These are phyloP conservation scores for Mayetiola destructor DNA, from an alignment of 2,888 invertebrate species.

Conservation along the genomic window DNA sequence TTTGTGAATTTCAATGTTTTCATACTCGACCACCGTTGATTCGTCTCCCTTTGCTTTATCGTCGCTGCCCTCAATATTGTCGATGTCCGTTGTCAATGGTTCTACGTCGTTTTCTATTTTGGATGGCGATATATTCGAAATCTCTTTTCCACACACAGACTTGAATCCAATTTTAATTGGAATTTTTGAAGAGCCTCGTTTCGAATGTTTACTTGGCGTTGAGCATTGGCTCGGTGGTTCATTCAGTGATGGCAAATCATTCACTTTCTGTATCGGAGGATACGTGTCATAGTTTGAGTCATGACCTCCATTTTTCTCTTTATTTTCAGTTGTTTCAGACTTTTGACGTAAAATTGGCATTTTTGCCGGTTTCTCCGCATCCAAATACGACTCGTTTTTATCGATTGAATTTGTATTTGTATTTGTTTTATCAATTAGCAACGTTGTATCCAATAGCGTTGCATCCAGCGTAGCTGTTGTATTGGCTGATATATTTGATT, in stretches of 20 bases:
- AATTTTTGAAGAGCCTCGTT: conserved; percentile 31
- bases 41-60: neutral
- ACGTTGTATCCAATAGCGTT: conserved; percentile 1
- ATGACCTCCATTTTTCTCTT: conserved; percentile 18
- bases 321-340: conserved; percentile 27
- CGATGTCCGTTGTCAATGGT: neutral
- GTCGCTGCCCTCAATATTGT: neutral
- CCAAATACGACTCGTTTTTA: too few relatives aligned
- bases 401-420: neutral
- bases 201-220: conserved; percentile 17
- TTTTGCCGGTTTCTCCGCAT: conserved; percentile 28
- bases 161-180: conserved; percentile 22
- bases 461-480: neutral
- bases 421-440: conserved; percentile 20
- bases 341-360: conserved; percentile 27
- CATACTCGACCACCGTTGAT: neutral
- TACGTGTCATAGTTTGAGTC: conserved; percentile 29
- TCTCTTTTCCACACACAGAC: neutral
- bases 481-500: neutral
- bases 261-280: conserved; percentile 27
- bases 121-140: neutral
- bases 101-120: neutral
- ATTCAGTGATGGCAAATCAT: conserved; percentile 21
- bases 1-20: conserved; percentile 1
- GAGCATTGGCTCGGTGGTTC: conserved; percentile 2